Base-by-base conservation (phyloP, 2,888 invertebrate species). In the Temnothorax rugatulus region DNA sequence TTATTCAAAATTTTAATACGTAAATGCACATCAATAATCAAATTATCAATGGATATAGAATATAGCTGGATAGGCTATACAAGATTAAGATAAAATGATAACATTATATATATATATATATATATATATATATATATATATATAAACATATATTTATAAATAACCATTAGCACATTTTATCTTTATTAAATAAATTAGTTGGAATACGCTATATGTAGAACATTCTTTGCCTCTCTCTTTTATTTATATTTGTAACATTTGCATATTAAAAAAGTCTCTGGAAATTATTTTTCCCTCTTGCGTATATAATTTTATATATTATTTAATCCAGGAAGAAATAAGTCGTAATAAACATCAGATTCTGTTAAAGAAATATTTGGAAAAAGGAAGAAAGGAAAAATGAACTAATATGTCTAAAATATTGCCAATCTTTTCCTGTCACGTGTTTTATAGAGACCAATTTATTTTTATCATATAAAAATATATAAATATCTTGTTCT, bases 261-360 rank as follows among this genome's bases (percentile, higher is more conserved):
- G 9, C 18, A 34, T 34, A 61, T 38, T 11, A 9, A 18, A 38
- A 61, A 38, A 38, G n/a, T 34, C 1, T 61, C 11, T 61, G n/a
- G 15, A 61, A 61, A 61, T 61, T 61, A 61, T 34, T 61, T 61
- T 61, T 61, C 34, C 34, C 11, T 63, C n/a, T 38, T 63, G n/a
- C 18, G 4, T 38, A 5, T 18, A 38, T n/a, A 38, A 38, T 0
- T 63, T 38, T 63, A 38, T 63, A 63, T 63, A 63, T 38, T 63
- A 63, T 63, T 63, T 38, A 63, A 63, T 38, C 5, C 11, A 38
- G 38, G 34, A 38, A 63, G 1, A 25, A 59, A 38, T 4, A n/a
- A 5, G 8, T 18, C n/a, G 38, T 5, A 1, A n/a, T 38, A 4
- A 38, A 54, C n/a, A 61, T 63, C 1, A n/a, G n/a, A 61, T 8